A percentile compares a stretch with the other conserved stretches of the same genome.
Conservation (phyloP, 2,888 invertebrate species). For the Choristoneura rosaceana region DNA sequence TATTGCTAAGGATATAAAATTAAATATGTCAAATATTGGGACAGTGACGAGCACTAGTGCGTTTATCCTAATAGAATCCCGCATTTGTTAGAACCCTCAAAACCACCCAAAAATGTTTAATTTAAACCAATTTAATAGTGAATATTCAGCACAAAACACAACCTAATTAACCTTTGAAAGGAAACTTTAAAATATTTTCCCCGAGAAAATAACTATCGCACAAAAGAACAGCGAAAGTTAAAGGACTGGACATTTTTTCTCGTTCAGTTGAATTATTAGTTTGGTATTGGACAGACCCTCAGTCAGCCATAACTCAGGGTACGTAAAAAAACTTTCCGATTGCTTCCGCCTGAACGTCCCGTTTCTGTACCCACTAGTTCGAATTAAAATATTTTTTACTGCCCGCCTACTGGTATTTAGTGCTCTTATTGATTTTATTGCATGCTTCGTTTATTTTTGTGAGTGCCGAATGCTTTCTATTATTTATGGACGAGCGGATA, state of each 20-base stretch:
- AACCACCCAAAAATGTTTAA: too few relatives aligned
- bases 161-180: neutral
- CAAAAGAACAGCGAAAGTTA: constrained; percentile 21
- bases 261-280: constrained; percentile 48
- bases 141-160: neutral
- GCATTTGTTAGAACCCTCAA: too few relatives aligned
- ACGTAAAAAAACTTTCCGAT: constrained; percentile 38
- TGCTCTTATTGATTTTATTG: constrained; percentile 18
- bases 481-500: neutral
- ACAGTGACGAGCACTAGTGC: too few relatives aligned
- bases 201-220: constrained; percentile 11
- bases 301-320: constrained; percentile 44
- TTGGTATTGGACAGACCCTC: constrained; percentile 43
- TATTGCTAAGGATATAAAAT: too few relatives aligned
- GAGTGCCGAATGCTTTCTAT: neutral
- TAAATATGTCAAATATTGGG: too few relatives aligned
- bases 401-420: constrained; percentile 1
- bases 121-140: neutral
- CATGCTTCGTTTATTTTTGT: constrained; percentile 1
- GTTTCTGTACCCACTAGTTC: constrained; percentile 10
- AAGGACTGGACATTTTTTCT: constrained; percentile 35
- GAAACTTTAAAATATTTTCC: neutral
- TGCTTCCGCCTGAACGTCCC: constrained; percentile 12
- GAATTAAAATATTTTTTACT: constrained; percentile 35
- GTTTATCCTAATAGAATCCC: too few relatives aligned